Conservation (phyloP, 2,113 vertebrate species). For the Aptenodytes patagonicus region DNA sequence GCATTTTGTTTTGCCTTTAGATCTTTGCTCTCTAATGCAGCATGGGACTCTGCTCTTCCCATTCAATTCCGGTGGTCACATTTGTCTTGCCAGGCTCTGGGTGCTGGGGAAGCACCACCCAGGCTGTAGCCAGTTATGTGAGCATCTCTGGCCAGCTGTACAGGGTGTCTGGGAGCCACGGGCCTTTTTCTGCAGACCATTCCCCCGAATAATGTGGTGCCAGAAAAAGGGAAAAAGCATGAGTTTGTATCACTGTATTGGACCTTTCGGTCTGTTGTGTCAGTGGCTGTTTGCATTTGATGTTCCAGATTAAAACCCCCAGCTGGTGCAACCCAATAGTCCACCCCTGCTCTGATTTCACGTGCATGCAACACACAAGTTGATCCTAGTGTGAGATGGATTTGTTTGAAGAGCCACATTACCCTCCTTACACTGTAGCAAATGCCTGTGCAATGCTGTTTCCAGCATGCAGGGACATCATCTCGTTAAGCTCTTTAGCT, state of each 20-base stretch:
- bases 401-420: neutral
- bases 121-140: rapidly evolving
- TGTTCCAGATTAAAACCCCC: neutral
- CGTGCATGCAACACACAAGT: neutral
- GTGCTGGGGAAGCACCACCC: neutral
- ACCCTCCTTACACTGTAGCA: neutral
- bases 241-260: neutral
- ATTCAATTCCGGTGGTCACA: neutral
- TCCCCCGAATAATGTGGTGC: too few relatives aligned
- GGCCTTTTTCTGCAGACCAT: neutral
- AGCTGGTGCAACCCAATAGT: neutral
- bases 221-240: neutral
- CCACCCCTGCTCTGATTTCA: neutral
- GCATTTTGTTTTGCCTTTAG: neutral
- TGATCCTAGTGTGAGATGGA: neutral
- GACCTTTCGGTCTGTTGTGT: neutral
- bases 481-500: neutral
- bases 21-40: neutral
- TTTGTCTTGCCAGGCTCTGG: neutral
- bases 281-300: neutral
- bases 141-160: neutral
- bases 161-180: neutral
- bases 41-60: neutral
- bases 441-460: neutral
- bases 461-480: neutral